These are phyloP conservation scores for Nibea albiflora DNA, from an alignment of 2,113 vertebrate genomes.

Conservation along the genomic window DNA sequence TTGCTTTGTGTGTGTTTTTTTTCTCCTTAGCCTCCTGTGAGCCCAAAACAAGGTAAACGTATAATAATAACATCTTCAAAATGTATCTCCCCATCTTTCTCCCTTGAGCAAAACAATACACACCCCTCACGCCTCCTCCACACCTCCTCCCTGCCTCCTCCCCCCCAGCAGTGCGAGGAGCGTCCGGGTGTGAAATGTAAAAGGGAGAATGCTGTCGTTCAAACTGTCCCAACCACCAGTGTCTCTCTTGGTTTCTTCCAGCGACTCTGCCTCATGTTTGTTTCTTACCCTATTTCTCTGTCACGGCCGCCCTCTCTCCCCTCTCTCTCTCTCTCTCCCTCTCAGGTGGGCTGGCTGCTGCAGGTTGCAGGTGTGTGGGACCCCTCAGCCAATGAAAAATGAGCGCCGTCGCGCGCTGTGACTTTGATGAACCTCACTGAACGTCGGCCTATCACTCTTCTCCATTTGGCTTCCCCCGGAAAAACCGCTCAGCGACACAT, in stretches of 20 bases:
- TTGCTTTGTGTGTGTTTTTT: conserved; percentile 18
- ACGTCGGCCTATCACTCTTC: conserved; percentile 96
- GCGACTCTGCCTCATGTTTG: conserved; percentile 57
- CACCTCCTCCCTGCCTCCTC: conserved; percentile 55
- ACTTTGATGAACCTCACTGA: conserved; percentile 98
- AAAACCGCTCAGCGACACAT: conserved; percentile 73
- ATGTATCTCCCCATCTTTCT: conserved; percentile 81
- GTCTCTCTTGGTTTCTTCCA: conserved; percentile 58
- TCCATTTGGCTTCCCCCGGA: conserved; percentile 95
- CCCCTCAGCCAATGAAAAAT: conserved; percentile 98
- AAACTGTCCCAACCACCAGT: conserved; percentile 88
- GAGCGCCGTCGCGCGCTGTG: conserved; percentile 90
- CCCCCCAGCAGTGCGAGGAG: conserved; percentile 81
- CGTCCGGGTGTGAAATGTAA: conserved; percentile 99
- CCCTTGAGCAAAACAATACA: conserved; percentile 82
- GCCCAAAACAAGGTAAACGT: conserved; percentile 83
- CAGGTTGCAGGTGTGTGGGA: conserved; percentile 89
- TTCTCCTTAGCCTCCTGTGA: conserved; percentile 64
- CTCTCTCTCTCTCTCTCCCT: conserved; percentile 1
- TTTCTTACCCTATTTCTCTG: conserved; percentile 54
- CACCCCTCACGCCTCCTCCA: conserved; percentile 45
- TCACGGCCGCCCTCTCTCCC: conserved; percentile 9
- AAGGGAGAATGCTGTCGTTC: conserved; percentile 95
- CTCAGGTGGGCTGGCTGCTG: conserved; percentile 82
- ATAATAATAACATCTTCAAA: conserved; percentile 83